Conservation (phyloP, 64 coral and sea anemone species). For the Astreopora myriophthalma region DNA sequence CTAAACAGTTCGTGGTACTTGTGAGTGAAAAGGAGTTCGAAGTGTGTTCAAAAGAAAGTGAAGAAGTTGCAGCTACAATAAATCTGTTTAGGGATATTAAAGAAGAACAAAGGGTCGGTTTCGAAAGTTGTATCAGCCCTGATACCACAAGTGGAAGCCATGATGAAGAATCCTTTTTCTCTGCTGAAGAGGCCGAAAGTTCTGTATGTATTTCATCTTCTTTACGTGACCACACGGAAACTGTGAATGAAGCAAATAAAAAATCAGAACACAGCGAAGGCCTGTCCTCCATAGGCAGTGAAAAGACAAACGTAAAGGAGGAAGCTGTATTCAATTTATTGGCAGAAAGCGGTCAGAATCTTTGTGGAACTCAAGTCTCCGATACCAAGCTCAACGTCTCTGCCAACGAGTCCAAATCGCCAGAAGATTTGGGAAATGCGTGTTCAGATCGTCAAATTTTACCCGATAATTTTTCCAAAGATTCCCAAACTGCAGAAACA, state of each 20-base stretch:
- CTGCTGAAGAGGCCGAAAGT: slow-evolving; percentile 18
- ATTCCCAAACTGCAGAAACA: background rate
- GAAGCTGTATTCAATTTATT: background rate
- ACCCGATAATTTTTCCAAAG: background rate
- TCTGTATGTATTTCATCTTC: background rate
- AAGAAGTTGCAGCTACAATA: background rate
- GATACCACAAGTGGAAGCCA: slow-evolving; percentile 6
- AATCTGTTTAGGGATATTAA: background rate
- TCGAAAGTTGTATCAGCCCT: background rate
- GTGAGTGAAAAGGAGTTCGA: background rate
- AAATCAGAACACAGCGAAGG: background rate
- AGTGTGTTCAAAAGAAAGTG: background rate
- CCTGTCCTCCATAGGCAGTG: background rate
- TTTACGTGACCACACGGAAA: background rate
- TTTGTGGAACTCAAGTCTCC: background rate
- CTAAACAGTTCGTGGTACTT: background rate
- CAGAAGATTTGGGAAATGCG: background rate
- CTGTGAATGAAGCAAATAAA: background rate
- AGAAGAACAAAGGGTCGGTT: background rate
- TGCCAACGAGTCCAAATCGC: background rate
- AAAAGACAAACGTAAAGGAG: background rate
- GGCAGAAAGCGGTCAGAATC: background rate
- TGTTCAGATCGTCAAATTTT: background rate
- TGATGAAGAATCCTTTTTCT: slow-evolving; percentile 31
- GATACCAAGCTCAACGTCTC: too few species aligned